Percentiles rank a stretch among this genome's conserved stretches.
These are phyloP conservation scores for Lordiphosa andalusiaca DNA, from an alignment of 2,888 invertebrate species.

Conservation along the genomic window DNA sequence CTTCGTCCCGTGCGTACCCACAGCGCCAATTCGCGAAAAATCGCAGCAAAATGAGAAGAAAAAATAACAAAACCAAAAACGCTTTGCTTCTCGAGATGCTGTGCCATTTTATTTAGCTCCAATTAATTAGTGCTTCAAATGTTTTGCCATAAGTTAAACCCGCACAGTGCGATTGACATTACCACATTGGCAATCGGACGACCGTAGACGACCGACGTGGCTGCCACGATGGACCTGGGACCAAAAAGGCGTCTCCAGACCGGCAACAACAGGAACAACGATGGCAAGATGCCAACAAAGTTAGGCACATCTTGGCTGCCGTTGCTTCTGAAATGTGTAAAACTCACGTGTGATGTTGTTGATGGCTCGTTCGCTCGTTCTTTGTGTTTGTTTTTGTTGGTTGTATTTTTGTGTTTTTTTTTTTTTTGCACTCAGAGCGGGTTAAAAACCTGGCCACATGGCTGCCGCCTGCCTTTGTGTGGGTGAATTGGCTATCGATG, in stretches of 20 bases:
- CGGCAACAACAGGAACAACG: constrained; percentile 15
- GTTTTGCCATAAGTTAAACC: constrained; percentile 80
- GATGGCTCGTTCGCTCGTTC: constrained; percentile 46
- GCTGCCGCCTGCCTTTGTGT: constrained; percentile 21
- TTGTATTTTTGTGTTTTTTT: constrained; percentile 4
- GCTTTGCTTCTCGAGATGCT: constrained; percentile 50
- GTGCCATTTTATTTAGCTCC: constrained; percentile 80
- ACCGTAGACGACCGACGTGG: constrained; percentile 29
- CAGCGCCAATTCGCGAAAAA: constrained; percentile 35
- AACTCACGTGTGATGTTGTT: constrained; percentile 71
- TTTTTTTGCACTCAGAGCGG: constrained; percentile 1
- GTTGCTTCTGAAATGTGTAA: constrained; percentile 71
- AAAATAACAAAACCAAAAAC: constrained; percentile 11
- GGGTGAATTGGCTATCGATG: constrained; percentile 12
- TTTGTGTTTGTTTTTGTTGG: constrained; percentile 17
- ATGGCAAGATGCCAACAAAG: constrained; percentile 26
- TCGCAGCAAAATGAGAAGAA: not conserved
- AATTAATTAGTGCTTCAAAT: constrained; percentile 81
- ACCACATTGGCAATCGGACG: constrained; percentile 64
- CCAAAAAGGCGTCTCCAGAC: constrained; percentile 35
- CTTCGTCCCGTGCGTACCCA: constrained; percentile 58
- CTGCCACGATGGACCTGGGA: constrained; percentile 29
- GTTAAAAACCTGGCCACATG: too few species aligned
- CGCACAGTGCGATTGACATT: constrained; percentile 74
- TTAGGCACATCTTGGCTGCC: constrained; percentile 37